Base-by-base conservation (phyloP, 1,140 invertebrate genomes). In the Oppia nitens region DNA sequence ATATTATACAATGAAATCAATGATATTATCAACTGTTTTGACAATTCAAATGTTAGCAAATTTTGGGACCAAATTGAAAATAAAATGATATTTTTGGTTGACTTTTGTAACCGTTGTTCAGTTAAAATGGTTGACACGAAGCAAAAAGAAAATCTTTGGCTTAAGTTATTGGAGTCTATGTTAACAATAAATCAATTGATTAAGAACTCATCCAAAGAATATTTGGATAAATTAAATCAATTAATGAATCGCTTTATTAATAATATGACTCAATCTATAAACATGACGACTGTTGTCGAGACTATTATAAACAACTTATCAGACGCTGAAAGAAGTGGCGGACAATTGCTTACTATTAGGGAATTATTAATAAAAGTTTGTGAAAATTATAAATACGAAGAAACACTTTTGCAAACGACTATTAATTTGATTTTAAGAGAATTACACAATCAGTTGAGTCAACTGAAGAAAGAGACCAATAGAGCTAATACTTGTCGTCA, bases 221-320 rank as follows among this genome's bases (percentile, higher is more conserved):
- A 6, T 25, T n/a, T 47, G 24, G n/a, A 48, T 69, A 70, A 68
- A 60, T 70, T 73, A 47, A 73, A 72, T 60, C 70, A 74, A 50
- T 65, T 76, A 62, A 78, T 75, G 3, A 72, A 73, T 47, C 73
- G 77, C 65, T 68, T 79, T 4, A 62, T 79, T 20, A 78, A 76
- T 60, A 75, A 73, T 61, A 78, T 79, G 76, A 78, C 78, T 72
- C 75, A 75, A 49, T 76, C 78, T 62, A 74, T 79, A 27, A 71
- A 74, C 11, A 66, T 78, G n/a, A 73, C 76, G 23, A 72, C 74
- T n/a, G 73, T 79, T 51, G 65, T 79, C 21, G 73, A 78, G 63
- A 72, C 74, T 53, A 74, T 79, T 14, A 68, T 76, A 63, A 69
- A 73, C 68, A 74, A 77, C 60, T 75, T 76, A 3, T 70, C 72